phyloP scores from a whole-genome alignment of 2,113 vertebrate genomes.

The Oxyura jamaicensis region DNA sequence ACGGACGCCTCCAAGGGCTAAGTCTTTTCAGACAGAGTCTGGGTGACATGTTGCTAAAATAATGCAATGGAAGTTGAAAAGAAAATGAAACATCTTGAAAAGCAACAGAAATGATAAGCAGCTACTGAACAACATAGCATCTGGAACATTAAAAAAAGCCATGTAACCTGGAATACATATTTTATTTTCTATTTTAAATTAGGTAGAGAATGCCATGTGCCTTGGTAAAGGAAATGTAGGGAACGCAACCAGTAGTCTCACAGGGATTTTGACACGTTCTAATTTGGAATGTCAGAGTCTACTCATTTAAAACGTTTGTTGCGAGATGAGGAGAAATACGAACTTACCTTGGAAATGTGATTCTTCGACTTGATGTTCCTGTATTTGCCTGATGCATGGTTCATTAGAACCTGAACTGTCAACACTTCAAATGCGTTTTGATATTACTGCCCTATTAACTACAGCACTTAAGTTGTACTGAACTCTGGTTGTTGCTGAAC shows the following conservation, averaged over 20 bases:
- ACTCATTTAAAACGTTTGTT: neutral
- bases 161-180: neutral
- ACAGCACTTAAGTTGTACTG: neutral
- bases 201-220: accelerated
- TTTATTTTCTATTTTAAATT: neutral
- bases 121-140: neutral
- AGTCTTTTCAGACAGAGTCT: neutral
- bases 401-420: neutral
- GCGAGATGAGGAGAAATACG: neutral
- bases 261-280: neutral
- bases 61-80: neutral
- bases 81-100: neutral
- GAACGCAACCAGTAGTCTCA: neutral
- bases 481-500: neutral
- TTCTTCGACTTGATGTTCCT: neutral
- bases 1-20: accelerated
- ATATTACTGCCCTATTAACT: neutral
- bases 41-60: neutral
- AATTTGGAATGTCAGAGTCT: neutral
- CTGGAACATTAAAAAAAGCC: neutral
- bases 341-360: neutral
- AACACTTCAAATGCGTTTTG: neutral
- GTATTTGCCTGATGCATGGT: accelerated
- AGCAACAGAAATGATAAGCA: neutral
- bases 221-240: neutral